phyloP scores from a whole-genome alignment of 2,113 vertebrate genomes.

The Spheniscus mendiculus region DNA sequence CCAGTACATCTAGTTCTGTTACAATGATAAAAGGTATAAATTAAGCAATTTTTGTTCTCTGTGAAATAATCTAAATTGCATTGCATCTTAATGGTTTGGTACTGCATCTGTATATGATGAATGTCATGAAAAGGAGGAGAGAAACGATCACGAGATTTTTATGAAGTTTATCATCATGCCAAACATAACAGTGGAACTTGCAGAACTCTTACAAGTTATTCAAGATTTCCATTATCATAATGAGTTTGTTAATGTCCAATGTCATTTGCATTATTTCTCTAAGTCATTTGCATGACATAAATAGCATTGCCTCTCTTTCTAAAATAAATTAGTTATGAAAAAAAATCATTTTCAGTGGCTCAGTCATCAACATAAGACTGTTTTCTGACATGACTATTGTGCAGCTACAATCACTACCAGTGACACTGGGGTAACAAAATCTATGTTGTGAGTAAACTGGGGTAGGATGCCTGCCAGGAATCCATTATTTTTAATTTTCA shows the following conservation, averaged over 20 bases:
- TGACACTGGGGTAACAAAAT: neutral
- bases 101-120: neutral
- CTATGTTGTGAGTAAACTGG: neutral
- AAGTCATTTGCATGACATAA: neutral
- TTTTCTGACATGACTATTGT: neutral
- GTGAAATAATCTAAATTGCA: neutral
- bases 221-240: neutral
- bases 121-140: neutral
- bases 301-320: neutral
- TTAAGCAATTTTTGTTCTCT: neutral
- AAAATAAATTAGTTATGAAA: conserved; percentile 18
- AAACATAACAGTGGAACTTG: neutral
- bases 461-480: neutral
- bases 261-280: neutral
- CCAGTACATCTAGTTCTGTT: neutral
- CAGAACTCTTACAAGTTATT: neutral
- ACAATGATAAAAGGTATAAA: neutral
- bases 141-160: neutral
- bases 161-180: neutral
- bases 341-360: neutral
- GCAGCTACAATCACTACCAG: neutral
- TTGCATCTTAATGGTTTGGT: neutral
- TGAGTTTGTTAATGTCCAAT: neutral
- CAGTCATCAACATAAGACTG: neutral
- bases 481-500: conserved; percentile 1